Conservation (phyloP, 2,113 vertebrate genomes). For the Pelobates fuscus region DNA sequence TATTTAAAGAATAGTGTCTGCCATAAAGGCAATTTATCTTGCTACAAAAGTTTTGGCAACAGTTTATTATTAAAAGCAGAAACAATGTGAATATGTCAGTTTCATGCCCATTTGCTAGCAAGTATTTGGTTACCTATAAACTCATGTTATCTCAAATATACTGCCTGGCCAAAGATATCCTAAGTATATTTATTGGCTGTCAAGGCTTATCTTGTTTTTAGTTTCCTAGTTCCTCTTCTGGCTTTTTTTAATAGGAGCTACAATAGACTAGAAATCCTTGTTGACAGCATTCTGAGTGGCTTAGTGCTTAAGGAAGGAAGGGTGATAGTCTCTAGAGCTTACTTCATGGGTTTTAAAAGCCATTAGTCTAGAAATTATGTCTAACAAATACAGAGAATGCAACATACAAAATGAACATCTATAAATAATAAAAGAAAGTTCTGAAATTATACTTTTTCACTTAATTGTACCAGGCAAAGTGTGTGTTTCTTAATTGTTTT, state of each 20-base stretch:
- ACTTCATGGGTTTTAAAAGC: not conserved
- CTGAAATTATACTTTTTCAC: too few relatives aligned
- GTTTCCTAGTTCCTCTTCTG: conserved; percentile 22
- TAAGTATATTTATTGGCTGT: conserved; percentile 2
- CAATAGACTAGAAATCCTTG: not conserved
- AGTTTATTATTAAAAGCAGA: not conserved
- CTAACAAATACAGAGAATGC: too few relatives aligned
- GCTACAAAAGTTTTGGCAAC: too few relatives aligned
- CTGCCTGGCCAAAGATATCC: conserved; percentile 7
- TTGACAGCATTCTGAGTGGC: conserved; percentile 12
- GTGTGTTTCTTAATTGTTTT: too few relatives aligned
- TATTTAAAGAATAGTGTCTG: too few relatives aligned
- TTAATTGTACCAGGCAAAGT: too few relatives aligned
- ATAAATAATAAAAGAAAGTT: too few relatives aligned
- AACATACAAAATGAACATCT: too few relatives aligned
- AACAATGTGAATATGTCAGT: not conserved
- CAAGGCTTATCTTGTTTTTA: conserved; percentile 31
- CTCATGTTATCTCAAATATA: conserved; percentile 7
- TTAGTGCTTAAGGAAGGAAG: conserved; percentile 14
- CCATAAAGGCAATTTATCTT: too few relatives aligned
- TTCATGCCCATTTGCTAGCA: not conserved
- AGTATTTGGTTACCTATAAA: conserved; percentile 4
- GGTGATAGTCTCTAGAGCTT: not conserved
- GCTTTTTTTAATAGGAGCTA: conserved; percentile 14
- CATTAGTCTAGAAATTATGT: too few relatives aligned